These are phyloP conservation scores for Emys orbicularis DNA, from an alignment of 2,797 vertebrate species.

Conservation along the genomic window DNA sequence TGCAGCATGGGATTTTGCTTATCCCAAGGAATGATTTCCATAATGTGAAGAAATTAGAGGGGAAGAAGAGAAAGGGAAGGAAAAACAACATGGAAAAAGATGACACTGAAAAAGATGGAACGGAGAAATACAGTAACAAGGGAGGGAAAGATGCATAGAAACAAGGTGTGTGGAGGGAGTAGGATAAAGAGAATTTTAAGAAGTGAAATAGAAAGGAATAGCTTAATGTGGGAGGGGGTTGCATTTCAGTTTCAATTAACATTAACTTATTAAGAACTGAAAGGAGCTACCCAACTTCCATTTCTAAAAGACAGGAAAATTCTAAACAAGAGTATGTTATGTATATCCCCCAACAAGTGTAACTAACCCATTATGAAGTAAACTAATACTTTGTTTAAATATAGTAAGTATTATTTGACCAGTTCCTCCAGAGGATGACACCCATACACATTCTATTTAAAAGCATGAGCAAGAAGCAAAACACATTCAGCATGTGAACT, in stretches of 20 bases:
- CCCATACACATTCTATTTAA: accelerated
- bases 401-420: neutral
- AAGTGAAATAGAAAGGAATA: neutral
- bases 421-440: neutral
- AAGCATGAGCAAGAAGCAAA: neutral
- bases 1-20: neutral
- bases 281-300: neutral
- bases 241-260: neutral
- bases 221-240: neutral
- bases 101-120: neutral
- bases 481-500: neutral
- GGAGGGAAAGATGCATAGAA: neutral
- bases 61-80: neutral
- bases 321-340: neutral
- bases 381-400: neutral
- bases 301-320: neutral
- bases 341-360: neutral
- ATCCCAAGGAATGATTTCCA: neutral
- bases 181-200: too few species aligned
- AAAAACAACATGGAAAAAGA: neutral
- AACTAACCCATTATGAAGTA: neutral
- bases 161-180: neutral
- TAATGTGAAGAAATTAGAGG: neutral
- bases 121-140: neutral
- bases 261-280: neutral